Evolutionary conservation across 1,140 invertebrate genomes (phyloP).

Genomic region (Campoletis sonorensis): DNA sequence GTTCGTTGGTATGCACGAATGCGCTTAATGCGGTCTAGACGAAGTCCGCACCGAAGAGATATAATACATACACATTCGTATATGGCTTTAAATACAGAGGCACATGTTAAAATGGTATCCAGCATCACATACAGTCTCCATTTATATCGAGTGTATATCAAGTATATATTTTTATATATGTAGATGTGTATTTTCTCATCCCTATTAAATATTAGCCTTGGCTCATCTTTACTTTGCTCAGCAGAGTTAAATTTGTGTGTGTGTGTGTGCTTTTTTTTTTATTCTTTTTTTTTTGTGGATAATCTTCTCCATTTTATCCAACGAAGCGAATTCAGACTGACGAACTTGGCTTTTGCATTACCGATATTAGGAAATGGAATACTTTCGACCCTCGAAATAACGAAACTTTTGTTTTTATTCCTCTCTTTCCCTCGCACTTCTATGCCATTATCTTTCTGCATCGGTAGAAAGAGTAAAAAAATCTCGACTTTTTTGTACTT

Average conservation of each 20-base stretch:
- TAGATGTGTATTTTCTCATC: conserved; percentile 53
- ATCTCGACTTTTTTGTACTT: conserved; percentile 3
- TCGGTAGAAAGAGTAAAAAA: neutral
- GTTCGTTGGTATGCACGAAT: conserved; percentile 63
- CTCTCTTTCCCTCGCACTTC: neutral
- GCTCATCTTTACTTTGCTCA: conserved; percentile 48
- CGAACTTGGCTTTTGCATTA: conserved; percentile 32
- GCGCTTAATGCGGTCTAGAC: conserved; percentile 61
- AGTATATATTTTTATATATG: conserved; percentile 21
- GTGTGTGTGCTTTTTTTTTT: no score
- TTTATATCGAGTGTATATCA: conserved; percentile 48
- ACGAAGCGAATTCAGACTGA: conserved; percentile 15
- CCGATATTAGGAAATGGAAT: conserved; percentile 22
- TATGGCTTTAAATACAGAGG: neutral
- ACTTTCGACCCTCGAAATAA: neutral
- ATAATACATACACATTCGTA: conserved; percentile 29
- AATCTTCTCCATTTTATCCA: conserved; percentile 19
- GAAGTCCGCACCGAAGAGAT: conserved; percentile 43
- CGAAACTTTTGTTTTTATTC: neutral
- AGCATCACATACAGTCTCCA: conserved; percentile 50
- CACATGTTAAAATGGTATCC: neutral
- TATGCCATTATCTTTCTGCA: neutral
- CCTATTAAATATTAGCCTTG: conserved; percentile 60
- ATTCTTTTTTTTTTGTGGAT: conserved; percentile 10
- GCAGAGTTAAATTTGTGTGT: neutral